Conservation (phyloP, 2,113 vertebrate species). For the Platysteira castanea region DNA sequence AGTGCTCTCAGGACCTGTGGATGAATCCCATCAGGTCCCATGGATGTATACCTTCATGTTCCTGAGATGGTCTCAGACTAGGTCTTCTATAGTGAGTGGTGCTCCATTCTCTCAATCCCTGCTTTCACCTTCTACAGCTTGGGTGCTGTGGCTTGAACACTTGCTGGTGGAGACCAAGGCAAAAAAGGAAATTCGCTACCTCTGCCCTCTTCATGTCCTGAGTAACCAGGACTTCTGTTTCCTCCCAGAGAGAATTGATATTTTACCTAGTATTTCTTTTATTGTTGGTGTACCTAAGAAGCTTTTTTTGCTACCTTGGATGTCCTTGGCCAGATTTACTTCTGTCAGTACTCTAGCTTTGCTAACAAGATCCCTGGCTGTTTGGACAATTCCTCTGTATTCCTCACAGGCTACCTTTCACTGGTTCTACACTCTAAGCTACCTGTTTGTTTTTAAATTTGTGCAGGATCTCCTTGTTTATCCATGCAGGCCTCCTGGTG, state of each 20-base stretch:
- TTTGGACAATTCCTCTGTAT: background rate
- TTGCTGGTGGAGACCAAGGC: background rate
- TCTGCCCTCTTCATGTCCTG: no score
- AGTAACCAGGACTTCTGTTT: background rate
- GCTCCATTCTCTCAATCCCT: background rate
- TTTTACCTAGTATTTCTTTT: background rate
- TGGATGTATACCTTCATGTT: background rate
- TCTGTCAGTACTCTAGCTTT: background rate
- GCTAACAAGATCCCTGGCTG: background rate
- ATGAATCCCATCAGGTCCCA: background rate
- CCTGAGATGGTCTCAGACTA: background rate
- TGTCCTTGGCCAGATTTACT: background rate
- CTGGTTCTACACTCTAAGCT: background rate
- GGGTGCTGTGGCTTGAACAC: background rate
- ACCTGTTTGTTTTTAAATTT: background rate
- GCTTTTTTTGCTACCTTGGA: background rate
- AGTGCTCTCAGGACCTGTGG: background rate
- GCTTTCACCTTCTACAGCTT: background rate
- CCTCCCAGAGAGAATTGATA: background rate
- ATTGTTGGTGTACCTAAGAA: background rate
- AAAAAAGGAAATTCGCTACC: background rate
- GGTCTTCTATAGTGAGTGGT: background rate
- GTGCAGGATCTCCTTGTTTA: background rate
- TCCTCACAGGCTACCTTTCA: no score
- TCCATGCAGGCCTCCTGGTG: background rate